phyloP scores from a whole-genome alignment of 2,113 vertebrate species.

The Amblyornis subalaris region DNA sequence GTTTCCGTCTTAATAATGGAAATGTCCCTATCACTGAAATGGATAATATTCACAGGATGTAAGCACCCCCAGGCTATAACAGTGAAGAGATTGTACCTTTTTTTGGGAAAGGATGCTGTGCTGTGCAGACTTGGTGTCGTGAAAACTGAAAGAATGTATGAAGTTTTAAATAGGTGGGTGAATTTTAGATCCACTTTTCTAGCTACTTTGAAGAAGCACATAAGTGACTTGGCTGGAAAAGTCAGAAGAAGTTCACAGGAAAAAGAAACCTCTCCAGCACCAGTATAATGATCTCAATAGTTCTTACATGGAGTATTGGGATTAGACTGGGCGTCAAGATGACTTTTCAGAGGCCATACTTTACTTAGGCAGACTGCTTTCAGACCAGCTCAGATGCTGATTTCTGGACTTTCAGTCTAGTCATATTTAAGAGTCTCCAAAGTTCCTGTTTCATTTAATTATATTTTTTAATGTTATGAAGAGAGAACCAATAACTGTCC shows the following conservation, averaged over 20 bases:
- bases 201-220: neutral
- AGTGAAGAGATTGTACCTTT: neutral
- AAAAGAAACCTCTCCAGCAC: neutral
- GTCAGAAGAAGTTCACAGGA: neutral
- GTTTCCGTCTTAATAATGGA: neutral
- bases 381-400: neutral
- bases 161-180: neutral
- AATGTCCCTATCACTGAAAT: neutral
- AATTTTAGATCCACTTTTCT: neutral
- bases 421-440: neutral
- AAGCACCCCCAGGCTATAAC: neutral
- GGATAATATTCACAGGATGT: neutral
- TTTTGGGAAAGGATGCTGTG: neutral
- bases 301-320: rapidly evolving
- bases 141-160: neutral
- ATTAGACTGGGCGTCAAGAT: neutral
- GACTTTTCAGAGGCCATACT: neutral
- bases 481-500: neutral
- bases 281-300: neutral
- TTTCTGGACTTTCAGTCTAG: neutral
- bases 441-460: neutral
- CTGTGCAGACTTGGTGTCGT: neutral
- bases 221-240: neutral
- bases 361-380: neutral
- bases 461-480: neutral